Percentiles rank a stretch among this genome's conserved stretches.
Evolutionary conservation across 1,140 invertebrate species (phyloP).

Genomic region (Mylabris phalerata): DNA sequence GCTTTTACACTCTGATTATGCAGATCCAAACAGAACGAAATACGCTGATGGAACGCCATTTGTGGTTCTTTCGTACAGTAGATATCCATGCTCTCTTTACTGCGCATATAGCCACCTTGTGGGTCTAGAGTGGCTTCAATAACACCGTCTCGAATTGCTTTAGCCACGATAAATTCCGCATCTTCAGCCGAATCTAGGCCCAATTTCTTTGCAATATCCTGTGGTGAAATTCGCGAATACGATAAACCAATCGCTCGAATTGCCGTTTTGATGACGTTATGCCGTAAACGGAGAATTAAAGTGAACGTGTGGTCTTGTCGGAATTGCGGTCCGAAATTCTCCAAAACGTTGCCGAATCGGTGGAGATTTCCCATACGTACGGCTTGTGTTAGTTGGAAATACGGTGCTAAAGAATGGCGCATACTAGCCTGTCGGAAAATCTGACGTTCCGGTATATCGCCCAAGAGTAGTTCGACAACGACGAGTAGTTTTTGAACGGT

Average conservation of each 20-base stretch:
- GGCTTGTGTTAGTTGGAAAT: slow-evolving; percentile 96
- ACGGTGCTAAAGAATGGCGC: slow-evolving; percentile 82
- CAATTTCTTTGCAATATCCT: slow-evolving; percentile 90
- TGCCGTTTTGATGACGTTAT: slow-evolving; percentile 99
- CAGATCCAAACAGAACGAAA: slow-evolving; percentile 94
- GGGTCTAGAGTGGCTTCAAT: slow-evolving; percentile 97
- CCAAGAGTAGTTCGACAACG: slow-evolving; percentile 90
- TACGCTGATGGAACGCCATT: slow-evolving; percentile 94
- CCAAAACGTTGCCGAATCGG: slow-evolving; percentile 88
- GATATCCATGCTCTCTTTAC: slow-evolving; percentile 93
- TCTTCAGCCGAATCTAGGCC: slow-evolving; percentile 92
- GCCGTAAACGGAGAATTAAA: slow-evolving; percentile 85
- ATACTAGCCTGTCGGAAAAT: slow-evolving; percentile 83
- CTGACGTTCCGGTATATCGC: slow-evolving; percentile 93
- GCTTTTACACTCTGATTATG: slow-evolving; percentile 98
- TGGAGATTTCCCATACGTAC: slow-evolving; percentile 92
- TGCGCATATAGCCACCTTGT: slow-evolving; percentile 92
- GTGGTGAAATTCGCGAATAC: slow-evolving; percentile 92
- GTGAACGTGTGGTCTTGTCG: slow-evolving; percentile 90
- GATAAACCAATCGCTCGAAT: slow-evolving; percentile 94
- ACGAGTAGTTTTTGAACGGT: slow-evolving; percentile 95
- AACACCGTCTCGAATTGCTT: slow-evolving; percentile 98
- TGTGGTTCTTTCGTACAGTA: slow-evolving; percentile 97
- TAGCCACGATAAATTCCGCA: slow-evolving; percentile 98
- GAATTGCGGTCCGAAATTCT: slow-evolving; percentile 83